Percentiles rank a stretch among this genome's conserved stretches.
These are phyloP conservation scores for Oophaga pumilio DNA, from an alignment of 2,113 vertebrate genomes.

Conservation along the genomic window DNA sequence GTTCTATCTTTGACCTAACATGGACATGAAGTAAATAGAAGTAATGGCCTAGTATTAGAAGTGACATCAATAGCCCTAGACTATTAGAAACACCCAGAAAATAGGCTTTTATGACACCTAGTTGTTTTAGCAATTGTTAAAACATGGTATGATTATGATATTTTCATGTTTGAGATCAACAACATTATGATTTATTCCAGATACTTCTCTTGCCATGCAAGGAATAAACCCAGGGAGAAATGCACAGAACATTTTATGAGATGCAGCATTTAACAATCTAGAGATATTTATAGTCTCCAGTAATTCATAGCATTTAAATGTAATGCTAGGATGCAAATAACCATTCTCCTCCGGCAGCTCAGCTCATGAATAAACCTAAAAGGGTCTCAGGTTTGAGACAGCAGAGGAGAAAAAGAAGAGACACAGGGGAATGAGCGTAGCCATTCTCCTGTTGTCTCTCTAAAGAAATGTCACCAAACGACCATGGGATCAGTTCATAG, in stretches of 20 bases:
- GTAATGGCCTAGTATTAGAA: neutral
- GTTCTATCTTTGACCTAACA: neutral
- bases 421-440: constrained; percentile 62
- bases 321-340: constrained; percentile 71
- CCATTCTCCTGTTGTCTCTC: constrained; percentile 46
- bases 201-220: constrained; percentile 42
- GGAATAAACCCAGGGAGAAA: constrained; percentile 59
- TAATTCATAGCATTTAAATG: constrained; percentile 75
- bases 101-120: neutral
- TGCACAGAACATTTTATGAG: constrained; percentile 70
- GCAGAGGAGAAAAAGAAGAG: constrained; percentile 58
- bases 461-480: constrained; percentile 60
- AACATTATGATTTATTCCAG: constrained; percentile 57
- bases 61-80: neutral
- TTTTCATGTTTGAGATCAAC: neutral
- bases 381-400: constrained; percentile 62
- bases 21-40: neutral
- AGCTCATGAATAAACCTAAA: constrained; percentile 75
- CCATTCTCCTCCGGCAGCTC: constrained; percentile 58
- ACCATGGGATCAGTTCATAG: constrained; percentile 64
- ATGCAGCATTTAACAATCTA: constrained; percentile 61
- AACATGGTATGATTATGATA: constrained; percentile 35
- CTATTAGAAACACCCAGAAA: neutral
- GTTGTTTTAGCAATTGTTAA: neutral
- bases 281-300: constrained; percentile 67